phyloP scores from a whole-genome alignment of 1,140 invertebrate species.

The Hetaerina americana region DNA sequence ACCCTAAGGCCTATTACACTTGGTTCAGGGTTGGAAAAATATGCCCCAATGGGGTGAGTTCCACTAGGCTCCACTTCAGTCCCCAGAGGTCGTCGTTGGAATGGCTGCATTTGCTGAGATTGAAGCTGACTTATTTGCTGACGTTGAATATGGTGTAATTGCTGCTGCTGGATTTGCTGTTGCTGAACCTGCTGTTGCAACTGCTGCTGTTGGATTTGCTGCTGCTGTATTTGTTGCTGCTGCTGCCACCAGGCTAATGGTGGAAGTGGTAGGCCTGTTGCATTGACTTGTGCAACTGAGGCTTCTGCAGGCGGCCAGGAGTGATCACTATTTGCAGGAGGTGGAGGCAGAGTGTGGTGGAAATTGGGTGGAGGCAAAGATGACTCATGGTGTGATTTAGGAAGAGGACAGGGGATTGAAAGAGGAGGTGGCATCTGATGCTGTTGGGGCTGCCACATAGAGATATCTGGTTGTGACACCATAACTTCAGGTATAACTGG shows the following conservation, averaged over 20 bases:
- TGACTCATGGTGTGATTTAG: not conserved
- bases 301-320: not conserved
- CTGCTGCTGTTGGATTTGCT: slow-evolving; percentile 27
- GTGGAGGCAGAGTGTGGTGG: slow-evolving; percentile 11
- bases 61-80: not conserved
- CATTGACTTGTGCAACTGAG: not conserved
- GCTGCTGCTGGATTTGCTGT: slow-evolving; percentile 12
- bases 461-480: slow-evolving; percentile 13
- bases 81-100: not conserved
- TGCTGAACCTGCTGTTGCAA: slow-evolving; percentile 15
- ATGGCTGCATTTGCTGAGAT: slow-evolving; percentile 12
- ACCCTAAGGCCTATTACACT: not conserved
- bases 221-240: slow-evolving; percentile 19
- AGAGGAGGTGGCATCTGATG: not conserved
- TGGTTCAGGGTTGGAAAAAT: not conserved
- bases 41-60: not conserved
- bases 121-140: not conserved
- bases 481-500: slow-evolving; percentile 28
- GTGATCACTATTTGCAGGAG: not conserved
- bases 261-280: not conserved
- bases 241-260: not conserved
- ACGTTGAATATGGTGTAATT: slow-evolving; percentile 1
- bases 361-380: not conserved
- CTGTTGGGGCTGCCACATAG: not conserved
- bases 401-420: not conserved